Base-by-base conservation (phyloP, 92 coral and sea anemone species). In the Parazoanthus darwini region DNA sequence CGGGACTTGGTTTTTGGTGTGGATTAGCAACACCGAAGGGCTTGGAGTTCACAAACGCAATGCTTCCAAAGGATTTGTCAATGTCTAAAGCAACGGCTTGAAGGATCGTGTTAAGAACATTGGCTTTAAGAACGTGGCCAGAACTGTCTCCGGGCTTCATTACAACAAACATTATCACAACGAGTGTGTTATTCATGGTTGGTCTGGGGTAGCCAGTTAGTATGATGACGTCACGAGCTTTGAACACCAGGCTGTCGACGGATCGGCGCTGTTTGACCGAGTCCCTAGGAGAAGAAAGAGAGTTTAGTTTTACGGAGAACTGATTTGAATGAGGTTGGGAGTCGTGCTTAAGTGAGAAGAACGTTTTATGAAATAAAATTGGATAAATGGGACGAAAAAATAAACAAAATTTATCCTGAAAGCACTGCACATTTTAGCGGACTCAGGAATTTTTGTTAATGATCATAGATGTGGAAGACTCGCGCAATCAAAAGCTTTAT, bases 151-250 rank as follows among this genome's bases (percentile, higher is more conserved):
- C 79, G 16, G 79, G 79, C 29, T 1, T 76, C 50, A 76, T 42
- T 9, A 76, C 79, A 76, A 44, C 79, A 37, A 76, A 37, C 79
- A 76, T 76, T 39, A 76, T 54, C 25, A 76, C 79, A 6, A 76
- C 48, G 11, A 76, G 79, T 10, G 79, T 76, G 29, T 76, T 18
- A 2, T 39, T 39, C 54, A 37, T 44, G 43, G 79, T 76, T 76
- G 79, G 8, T 44, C 39, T 76, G 50, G 79, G 79, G 51, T 76
- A 76, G 3, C 79, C 80, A 42, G 54, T 51, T 76, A 76, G 3
- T 15, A 76, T 76, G 11, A 76, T 76, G 51, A 76, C 29, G 80
- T 76, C 54, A 39, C 80, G 39, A 37, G 80, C 80, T 9, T 76
- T 18, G 51, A 76, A 76, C 25, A 39, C 79, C 7, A 76, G 26